Conservation (phyloP, 35 echinoderm and acorn worm species). For the Ophiothrix spiculata region DNA sequence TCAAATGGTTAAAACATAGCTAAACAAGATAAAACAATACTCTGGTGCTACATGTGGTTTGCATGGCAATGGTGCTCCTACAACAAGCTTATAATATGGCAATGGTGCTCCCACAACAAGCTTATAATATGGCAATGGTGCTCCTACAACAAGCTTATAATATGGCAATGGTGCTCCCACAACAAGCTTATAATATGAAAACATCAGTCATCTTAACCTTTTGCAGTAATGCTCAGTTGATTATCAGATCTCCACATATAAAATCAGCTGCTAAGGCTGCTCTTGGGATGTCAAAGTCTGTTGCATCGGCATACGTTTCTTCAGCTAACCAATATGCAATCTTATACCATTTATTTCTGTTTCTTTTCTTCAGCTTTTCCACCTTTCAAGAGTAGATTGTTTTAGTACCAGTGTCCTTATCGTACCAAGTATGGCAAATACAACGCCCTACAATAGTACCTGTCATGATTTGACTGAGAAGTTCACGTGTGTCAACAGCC, state of each 20-base stretch:
- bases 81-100: too few species aligned
- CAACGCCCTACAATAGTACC: background rate
- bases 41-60: background rate
- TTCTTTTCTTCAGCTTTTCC: conserved; percentile 32
- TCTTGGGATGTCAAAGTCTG: background rate
- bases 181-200: background rate
- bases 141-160: too few species aligned
- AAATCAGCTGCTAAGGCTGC: background rate
- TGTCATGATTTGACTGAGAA: background rate
- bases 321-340: conserved; percentile 1
- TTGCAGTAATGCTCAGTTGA: background rate
- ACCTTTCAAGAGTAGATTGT: conserved; percentile 13
- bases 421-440: conserved; percentile 21
- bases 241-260: background rate
- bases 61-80: background rate
- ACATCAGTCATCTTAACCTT: background rate
- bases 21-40: background rate
- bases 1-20: background rate
- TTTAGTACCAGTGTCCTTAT: background rate
- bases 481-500: background rate
- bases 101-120: too few species aligned
- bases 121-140: too few species aligned
- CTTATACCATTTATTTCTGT: background rate
- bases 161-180: background rate
- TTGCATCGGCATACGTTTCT: conserved; percentile 23